These are phyloP conservation scores for Scaptomyza hsui DNA, from an alignment of 1,140 invertebrate genomes.

Conservation along the genomic window DNA sequence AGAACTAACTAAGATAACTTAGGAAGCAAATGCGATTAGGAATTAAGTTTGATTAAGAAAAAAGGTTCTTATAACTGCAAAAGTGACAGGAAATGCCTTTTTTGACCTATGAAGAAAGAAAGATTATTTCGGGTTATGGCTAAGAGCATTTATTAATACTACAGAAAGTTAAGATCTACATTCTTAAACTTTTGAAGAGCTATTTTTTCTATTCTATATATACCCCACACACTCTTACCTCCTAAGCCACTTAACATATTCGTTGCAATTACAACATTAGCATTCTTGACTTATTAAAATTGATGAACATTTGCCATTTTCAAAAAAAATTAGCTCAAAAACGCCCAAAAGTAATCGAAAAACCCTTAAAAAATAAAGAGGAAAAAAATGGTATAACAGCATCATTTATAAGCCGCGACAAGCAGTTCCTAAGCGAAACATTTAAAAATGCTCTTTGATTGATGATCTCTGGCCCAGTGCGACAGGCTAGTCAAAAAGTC, in stretches of 20 bases:
- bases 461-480: slow-evolving; percentile 53
- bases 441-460: slow-evolving; percentile 74
- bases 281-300: slow-evolving; percentile 59
- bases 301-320: slow-evolving; percentile 51
- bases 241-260: neutral
- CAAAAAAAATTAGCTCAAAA: slow-evolving; percentile 38
- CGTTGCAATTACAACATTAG: slow-evolving; percentile 42
- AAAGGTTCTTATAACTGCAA: neutral
- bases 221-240: neutral
- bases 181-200: too few relatives aligned
- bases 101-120: too few relatives aligned
- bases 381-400: slow-evolving; percentile 27
- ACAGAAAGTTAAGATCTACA: too few relatives aligned
- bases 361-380: slow-evolving; percentile 3
- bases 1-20: slow-evolving; percentile 42
- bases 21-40: slow-evolving; percentile 59
- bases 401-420: slow-evolving; percentile 81
- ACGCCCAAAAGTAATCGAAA: slow-evolving; percentile 64
- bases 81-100: neutral
- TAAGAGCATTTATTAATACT: too few relatives aligned
- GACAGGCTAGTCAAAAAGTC: slow-evolving; percentile 70
- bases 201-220: neutral
- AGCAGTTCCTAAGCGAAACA: slow-evolving; percentile 64
- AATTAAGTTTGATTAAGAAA: neutral
- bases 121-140: too few relatives aligned